These are phyloP conservation scores for Tridacna crocea DNA, from an alignment of 2,888 invertebrate species.

Conservation along the genomic window DNA sequence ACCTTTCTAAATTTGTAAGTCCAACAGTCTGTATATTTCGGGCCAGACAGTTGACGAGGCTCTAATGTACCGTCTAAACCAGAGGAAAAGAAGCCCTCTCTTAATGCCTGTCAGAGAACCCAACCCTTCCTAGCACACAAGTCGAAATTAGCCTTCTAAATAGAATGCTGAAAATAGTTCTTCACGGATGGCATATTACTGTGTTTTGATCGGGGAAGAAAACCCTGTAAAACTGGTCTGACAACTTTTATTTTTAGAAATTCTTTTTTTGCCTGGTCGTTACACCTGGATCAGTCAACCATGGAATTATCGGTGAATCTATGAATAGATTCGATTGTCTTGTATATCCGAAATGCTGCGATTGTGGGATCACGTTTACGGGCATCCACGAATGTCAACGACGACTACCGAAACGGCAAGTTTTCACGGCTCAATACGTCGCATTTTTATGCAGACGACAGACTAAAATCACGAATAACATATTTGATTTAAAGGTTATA, in stretches of 20 bases:
- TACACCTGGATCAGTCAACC: constrained; percentile 21
- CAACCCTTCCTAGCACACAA: constrained; percentile 55
- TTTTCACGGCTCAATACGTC: not conserved
- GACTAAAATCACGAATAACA: too few species aligned
- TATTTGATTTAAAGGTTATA: too few species aligned
- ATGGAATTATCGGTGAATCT: not conserved
- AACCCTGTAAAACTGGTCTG: constrained; percentile 68
- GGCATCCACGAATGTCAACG: too few species aligned
- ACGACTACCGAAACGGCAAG: not conserved
- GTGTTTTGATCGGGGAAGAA: constrained; percentile 47
- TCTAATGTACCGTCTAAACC: not conserved
- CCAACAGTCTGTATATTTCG: not conserved
- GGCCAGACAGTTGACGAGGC: constrained; percentile 2
- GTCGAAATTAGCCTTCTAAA: constrained; percentile 63
- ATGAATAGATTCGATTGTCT: too few species aligned
- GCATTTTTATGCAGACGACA: not conserved
- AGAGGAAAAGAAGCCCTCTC: constrained; percentile 23
- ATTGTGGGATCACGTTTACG: too few species aligned
- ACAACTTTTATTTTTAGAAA: constrained; percentile 62
- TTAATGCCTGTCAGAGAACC: constrained; percentile 43
- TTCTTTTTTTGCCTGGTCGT: constrained; percentile 12
- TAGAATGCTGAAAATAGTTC: constrained; percentile 44
- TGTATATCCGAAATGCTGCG: too few species aligned
- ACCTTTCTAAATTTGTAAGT: not conserved
- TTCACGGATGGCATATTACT: constrained; percentile 38